Base-by-base conservation (phyloP, 2,113 vertebrate species). In the Zosterops japonicus region DNA sequence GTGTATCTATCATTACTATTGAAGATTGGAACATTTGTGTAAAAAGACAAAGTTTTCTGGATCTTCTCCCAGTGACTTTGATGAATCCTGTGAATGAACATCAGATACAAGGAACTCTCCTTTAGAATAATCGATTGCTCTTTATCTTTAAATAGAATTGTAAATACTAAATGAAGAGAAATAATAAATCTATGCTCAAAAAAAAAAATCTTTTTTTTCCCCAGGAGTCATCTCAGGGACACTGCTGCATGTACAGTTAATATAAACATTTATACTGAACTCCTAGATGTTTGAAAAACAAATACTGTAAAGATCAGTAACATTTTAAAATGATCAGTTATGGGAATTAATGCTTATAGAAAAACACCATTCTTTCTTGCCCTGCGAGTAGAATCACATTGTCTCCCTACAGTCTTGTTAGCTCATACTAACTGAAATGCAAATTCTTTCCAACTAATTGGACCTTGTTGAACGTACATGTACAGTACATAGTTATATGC, bases 371-470 rank as follows among this genome's bases (percentile, higher is more conserved):
- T 97, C 93, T 97, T 97, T 95, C 94, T 97, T 96, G 86, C 95
- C 93, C 93, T 97, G 96, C 87, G 96, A 94, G 94, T 97, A 97
- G 96, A 97, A 97, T 94, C 85, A 61, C 96, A 96, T 96, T 97
- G 96, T 97, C 97, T 98, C 97, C 97, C 97, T 95, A 68, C 96
- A 98, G 97, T 98, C 98, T 97, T 98, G 97, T 98, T 98, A 98
- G 97, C 96, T 97, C 94, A 97, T 91, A 97, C 97, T 97, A 98
- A 98, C 97, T 98, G 96, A 98, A 97, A 98, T 98, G 97, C 97
- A 98, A 97, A 98, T 98, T 97, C 96, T 95, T 96, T 96, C 93
- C 95, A 97, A 96, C 97, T 98, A 98, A 98, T 98, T 98, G 97
- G 97, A 95, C 95, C 97, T 98, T 81, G 85, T 97, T 98, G 98